Evolutionary conservation across 37 sponge, comb jelly and placozoan genomes (phyloP), one percentile per base, ranked within the genome.

Genomic region (Theonella swinhoei): DNA sequence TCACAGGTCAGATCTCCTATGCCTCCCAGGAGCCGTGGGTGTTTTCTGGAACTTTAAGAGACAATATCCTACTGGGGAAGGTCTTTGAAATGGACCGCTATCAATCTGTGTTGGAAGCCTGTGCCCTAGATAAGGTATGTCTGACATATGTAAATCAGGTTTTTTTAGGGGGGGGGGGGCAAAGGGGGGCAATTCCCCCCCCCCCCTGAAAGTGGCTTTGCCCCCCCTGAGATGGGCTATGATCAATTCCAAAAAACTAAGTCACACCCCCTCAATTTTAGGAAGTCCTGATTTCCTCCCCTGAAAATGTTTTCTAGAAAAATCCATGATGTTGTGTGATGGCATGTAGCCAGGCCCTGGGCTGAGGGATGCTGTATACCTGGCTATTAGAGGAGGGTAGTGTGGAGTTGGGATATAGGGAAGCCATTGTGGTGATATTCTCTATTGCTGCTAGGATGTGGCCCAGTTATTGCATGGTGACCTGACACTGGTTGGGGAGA

Each of bases 401-500:
- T 20, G 60, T 58, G 19, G 60, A 19, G 60, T 58, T 20, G 11
- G 60, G 19, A 19, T 19, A 58, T 58, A 58, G 60, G 60, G 17
- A 20, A n/a, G n/a, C n/a, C n/a, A n/a, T n/a, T n/a, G n/a, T n/a
- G n/a, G n/a, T n/a, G n/a, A n/a, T n/a, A n/a, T n/a, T n/a, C n/a
- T n/a, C n/a, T n/a, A n/a, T n/a, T n/a, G n/a, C n/a, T n/a, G n/a
- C n/a, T 64, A 92, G 91, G 97, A 97, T 43, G 59, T 94, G 20
- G 70, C 85, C 0, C 54, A 37, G 35, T 73, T 97, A 28, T 74
- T 94, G 31, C 7, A 43, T 75, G 93, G 97, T 42, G 97, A 97
- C 68, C 68, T 62, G 77, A 97, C 97, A 20, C 82, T 88, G 43
- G 93, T 94, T 4, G 97, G 97, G 29, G 95, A 91, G 84, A 89